Evolutionary conservation across 2,113 vertebrate species (phyloP), one percentile per base, ranked within the genome.

Genomic region (Eclectus roratus): DNA sequence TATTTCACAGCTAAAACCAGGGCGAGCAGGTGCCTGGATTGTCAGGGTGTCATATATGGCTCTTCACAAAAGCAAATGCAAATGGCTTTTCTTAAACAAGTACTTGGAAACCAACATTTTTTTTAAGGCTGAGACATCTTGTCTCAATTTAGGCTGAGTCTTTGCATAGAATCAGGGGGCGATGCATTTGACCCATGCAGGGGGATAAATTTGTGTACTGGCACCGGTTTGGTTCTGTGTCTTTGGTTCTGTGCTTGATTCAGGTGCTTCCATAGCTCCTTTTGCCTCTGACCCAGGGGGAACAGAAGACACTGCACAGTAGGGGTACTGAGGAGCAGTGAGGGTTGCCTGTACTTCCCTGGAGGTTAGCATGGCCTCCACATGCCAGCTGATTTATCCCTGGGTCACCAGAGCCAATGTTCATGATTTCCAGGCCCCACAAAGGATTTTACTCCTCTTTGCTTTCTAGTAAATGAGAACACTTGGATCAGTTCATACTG

Each of bases 391-490:
- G 68, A 31, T 72, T 88, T 82, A 64, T 77, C 18, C n/a, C 10
- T 77, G 44, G 18, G 24, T 70, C 68, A 72, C 29, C 35, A 72
- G 52, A 79, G 12, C 20, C 66, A 79, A 25, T 64, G 24, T 44
- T 85, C 3, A 3, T 52, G 20, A 81, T 37, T 91, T 78, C 20
- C 33, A 71, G 50, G 55, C 39, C 55, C 28, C 37, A 6, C 6
- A 63, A 92, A 33, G 24, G 50, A 29, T 55, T 79, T 89, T 58
- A 23, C 19, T 52, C 27, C 33, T 47, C 21, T 80, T 72, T 88
- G 41, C 74, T 91, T 93, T 95, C 41, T 82, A 88, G 64, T 49
- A 88, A 88, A 68, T 52, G 18, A 73, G 29, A 90, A n/a, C 14
- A 17, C 41, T 72, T 61, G 37, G 13, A n/a, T 80, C 1, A 0